These are phyloP conservation scores for Epinotia brunnichana DNA, from an alignment of 2,888 invertebrate species.

Conservation along the genomic window DNA sequence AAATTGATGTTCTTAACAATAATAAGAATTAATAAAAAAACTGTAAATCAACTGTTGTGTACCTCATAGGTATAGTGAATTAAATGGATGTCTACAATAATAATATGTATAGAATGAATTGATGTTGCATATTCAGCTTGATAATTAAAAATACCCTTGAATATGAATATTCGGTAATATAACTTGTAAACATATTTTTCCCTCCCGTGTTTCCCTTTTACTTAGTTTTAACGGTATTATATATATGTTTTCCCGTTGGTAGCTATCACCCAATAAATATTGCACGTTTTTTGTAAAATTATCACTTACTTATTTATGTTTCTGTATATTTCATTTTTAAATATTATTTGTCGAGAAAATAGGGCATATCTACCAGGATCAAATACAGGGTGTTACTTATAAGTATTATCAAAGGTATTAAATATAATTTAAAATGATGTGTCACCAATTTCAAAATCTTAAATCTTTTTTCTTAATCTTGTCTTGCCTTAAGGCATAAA, in stretches of 20 bases:
- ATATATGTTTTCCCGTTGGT: not conserved
- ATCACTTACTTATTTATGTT: not conserved
- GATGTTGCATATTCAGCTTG: conserved; percentile 12
- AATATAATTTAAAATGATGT: not conserved
- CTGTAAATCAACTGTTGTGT: conserved; percentile 24
- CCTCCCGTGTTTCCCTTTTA: not conserved
- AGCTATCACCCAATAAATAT: not conserved
- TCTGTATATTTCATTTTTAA: not conserved
- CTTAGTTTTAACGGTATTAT: not conserved
- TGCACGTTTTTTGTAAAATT: not conserved
- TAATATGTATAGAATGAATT: conserved; percentile 16
- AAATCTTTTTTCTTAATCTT: not conserved
- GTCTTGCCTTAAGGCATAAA: too few species aligned
- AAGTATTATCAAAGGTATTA: conserved; percentile 37
- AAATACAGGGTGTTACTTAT: conserved; percentile 59
- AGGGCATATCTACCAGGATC: conserved; percentile 52
- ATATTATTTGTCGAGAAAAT: conserved; percentile 2
- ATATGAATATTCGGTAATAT: conserved; percentile 9
- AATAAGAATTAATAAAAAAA: conserved; percentile 27
- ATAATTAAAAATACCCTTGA: not conserved
- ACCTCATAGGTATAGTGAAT: conserved; percentile 36
- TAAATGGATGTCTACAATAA: conserved; percentile 12
- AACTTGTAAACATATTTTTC: not conserved
- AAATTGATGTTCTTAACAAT: conserved; percentile 36
- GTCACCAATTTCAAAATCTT: not conserved